Evolutionary conservation across 2,797 vertebrate species (phyloP).

Genomic region (Epinephelus malabaricus): DNA sequence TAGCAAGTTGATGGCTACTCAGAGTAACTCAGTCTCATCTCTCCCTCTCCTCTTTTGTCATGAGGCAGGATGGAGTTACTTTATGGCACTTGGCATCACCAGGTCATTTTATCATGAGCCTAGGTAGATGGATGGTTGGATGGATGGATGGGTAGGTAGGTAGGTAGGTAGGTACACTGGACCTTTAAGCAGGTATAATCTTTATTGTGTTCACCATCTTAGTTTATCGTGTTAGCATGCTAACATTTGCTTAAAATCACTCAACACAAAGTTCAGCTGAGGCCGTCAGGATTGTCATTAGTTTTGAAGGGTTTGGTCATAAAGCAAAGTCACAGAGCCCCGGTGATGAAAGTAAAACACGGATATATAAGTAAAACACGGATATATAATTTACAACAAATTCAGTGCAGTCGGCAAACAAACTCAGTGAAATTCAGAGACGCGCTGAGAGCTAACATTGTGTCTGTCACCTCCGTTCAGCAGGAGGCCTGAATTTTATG

Average conservation of each 20-base stretch:
- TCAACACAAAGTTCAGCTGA: neutral
- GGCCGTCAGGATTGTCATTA: neutral
- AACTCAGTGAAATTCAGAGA: neutral
- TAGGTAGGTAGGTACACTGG: too few species aligned
- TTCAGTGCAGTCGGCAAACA: neutral
- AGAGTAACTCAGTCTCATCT: too few species aligned
- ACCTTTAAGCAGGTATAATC: neutral
- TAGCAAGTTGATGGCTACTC: too few species aligned
- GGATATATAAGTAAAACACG: neutral
- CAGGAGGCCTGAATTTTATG: slow-evolving; percentile 5
- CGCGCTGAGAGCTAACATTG: neutral
- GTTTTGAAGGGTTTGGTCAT: neutral
- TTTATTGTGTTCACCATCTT: neutral
- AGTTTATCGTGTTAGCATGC: neutral
- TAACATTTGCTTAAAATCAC: neutral
- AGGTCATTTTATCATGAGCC: too few species aligned
- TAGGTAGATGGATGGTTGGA: too few species aligned
- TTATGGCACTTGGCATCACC: too few species aligned
- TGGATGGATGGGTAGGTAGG: too few species aligned
- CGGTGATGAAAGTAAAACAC: neutral
- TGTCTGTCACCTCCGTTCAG: slow-evolving; percentile 23
- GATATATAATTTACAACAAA: neutral
- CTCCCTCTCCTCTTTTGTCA: too few species aligned
- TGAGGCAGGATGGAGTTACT: too few species aligned
- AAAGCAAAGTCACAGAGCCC: neutral